Percentiles rank a stretch among this genome's conserved stretches.
phyloP scores from a whole-genome alignment of 2,888 invertebrate genomes.

The Andrena bucephala region DNA sequence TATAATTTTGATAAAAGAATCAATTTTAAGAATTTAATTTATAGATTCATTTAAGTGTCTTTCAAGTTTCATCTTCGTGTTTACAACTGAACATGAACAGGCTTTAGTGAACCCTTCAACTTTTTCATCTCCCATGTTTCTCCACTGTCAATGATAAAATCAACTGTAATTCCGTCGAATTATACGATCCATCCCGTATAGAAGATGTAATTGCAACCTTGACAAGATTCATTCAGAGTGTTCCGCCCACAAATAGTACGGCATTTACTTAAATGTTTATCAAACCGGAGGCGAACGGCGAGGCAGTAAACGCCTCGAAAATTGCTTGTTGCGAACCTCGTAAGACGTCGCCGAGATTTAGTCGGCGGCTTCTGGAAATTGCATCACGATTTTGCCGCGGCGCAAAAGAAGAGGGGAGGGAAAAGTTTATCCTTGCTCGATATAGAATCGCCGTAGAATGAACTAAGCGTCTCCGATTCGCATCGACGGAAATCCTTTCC shows the following conservation, averaged over 20 bases:
- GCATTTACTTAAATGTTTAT: conserved; percentile 44
- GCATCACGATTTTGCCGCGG: conserved; percentile 47
- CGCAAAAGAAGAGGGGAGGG: conserved; percentile 6
- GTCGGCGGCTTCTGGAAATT: conserved; percentile 54
- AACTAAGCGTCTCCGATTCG: conserved; percentile 28
- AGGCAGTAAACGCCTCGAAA: conserved; percentile 38
- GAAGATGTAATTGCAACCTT: background rate
- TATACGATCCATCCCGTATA: too few species aligned
- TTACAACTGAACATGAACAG: too few species aligned
- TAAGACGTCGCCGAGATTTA: conserved; percentile 47
- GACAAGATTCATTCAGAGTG: background rate
- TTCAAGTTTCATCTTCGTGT: too few species aligned
- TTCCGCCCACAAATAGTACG: background rate
- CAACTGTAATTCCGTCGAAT: too few species aligned
- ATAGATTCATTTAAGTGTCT: too few species aligned
- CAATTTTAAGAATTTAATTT: too few species aligned
- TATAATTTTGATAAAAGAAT: too few species aligned
- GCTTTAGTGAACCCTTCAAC: too few species aligned
- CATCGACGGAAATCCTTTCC: conserved; percentile 29
- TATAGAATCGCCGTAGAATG: conserved; percentile 11
- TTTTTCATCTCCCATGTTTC: too few species aligned
- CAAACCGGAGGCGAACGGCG: conserved; percentile 14
- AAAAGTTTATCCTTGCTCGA: conserved; percentile 42
- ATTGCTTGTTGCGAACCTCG: conserved; percentile 46
- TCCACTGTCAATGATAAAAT: too few species aligned